Evolutionary conservation across 2,797 vertebrate species (phyloP).

Genomic region (Thamnophis elegans): DNA sequence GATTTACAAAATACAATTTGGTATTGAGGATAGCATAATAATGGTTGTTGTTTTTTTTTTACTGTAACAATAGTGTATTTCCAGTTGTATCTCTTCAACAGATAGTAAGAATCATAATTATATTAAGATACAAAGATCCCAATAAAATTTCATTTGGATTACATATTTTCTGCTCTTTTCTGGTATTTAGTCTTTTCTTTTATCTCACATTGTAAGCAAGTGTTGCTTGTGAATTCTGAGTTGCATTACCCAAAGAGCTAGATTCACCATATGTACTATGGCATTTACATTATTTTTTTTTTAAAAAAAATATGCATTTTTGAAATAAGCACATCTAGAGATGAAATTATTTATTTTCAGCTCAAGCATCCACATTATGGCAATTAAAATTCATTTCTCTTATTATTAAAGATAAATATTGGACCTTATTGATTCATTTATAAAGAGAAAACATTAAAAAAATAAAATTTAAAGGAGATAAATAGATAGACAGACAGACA

Average conservation of each 20-base stretch:
- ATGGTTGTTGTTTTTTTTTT: neutral
- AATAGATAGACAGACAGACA: no score
- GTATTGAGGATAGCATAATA: constrained; percentile 40
- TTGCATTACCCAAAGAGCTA: constrained; percentile 5
- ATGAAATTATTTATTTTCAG: constrained; percentile 53
- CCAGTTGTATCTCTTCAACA: constrained; percentile 8
- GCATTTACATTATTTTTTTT: constrained; percentile 24
- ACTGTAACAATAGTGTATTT: constrained; percentile 41
- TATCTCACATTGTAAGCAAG: neutral
- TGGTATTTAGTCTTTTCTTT: neutral
- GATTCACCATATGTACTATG: neutral
- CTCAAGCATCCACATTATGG: constrained; percentile 23
- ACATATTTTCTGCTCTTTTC: constrained; percentile 14
- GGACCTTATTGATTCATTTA: constrained; percentile 63
- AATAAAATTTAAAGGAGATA: neutral
- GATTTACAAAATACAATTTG: neutral
- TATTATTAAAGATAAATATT: constrained; percentile 61
- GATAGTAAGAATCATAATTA: constrained; percentile 33
- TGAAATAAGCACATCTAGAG: neutral
- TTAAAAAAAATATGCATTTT: neutral
- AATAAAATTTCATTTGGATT: constrained; percentile 21
- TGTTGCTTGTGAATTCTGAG: neutral
- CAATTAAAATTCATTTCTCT: constrained; percentile 58
- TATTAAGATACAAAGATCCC: constrained; percentile 22
- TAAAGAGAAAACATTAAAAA: constrained; percentile 57